Evolutionary conservation across 2,888 invertebrate genomes (phyloP).

Genomic region (Caenorhabditis sp.): DNA sequence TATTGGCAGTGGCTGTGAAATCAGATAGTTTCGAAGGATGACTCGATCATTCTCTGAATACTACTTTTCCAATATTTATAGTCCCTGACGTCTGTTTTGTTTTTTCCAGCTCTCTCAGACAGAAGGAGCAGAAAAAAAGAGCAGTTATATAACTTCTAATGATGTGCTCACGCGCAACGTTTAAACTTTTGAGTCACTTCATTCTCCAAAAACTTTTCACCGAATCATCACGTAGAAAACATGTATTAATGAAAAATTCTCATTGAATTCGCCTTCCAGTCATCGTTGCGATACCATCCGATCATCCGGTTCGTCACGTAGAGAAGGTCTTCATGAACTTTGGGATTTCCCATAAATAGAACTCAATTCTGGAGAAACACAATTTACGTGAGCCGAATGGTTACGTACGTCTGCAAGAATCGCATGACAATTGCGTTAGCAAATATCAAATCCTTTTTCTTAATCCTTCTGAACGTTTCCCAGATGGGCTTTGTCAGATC

Average conservation of each 20-base stretch:
- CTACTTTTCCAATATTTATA: conserved; percentile 44
- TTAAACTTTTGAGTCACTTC: conserved; percentile 30
- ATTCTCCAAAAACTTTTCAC: background rate
- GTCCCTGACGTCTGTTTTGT: conserved; percentile 37
- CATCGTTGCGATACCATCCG: too few species aligned
- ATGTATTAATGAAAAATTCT: too few species aligned
- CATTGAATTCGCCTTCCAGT: too few species aligned
- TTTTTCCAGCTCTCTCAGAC: conserved; percentile 8
- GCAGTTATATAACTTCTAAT: conserved; percentile 41
- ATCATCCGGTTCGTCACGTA: background rate
- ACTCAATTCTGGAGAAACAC: too few species aligned
- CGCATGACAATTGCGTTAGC: conserved; percentile 18
- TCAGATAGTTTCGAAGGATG: background rate
- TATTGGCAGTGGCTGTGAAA: background rate
- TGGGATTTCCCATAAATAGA: background rate
- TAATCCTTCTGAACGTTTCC: conserved; percentile 37
- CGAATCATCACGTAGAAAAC: too few species aligned
- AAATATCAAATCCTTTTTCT: conserved; percentile 10
- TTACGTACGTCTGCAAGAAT: conserved; percentile 20
- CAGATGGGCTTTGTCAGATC: conserved; percentile 18
- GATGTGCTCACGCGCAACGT: conserved; percentile 19
- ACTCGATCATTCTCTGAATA: conserved; percentile 26
- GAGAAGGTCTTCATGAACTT: background rate
- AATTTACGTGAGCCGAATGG: conserved; percentile 23
- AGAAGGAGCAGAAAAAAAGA: conserved; percentile 6